phyloP scores from a whole-genome alignment of 2,888 invertebrate genomes.

The Seira musarum region DNA sequence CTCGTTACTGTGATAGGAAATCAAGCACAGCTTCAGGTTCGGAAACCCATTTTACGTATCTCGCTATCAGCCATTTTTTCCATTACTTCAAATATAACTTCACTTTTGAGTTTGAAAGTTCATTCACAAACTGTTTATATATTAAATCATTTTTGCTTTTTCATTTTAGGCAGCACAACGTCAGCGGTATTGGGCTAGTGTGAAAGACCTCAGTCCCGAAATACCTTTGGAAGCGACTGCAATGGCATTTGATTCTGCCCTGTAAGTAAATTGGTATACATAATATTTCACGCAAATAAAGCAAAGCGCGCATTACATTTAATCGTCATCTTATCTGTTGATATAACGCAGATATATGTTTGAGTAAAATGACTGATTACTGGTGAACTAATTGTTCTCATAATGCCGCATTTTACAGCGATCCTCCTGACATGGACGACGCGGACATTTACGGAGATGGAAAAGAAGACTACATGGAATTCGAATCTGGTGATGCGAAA shows the following conservation, averaged over 20 bases:
- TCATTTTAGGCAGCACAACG: background rate
- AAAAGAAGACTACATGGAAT: slow-evolving; percentile 23
- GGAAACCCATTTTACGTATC: too few relatives aligned
- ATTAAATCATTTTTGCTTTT: background rate
- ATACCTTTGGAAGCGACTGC: slow-evolving; percentile 33
- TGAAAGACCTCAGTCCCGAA: slow-evolving; percentile 35
- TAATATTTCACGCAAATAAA: too few relatives aligned
- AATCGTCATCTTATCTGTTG: background rate
- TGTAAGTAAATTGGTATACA: too few relatives aligned
- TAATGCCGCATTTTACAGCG: background rate
- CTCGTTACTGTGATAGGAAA: background rate
- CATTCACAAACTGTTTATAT: too few relatives aligned
- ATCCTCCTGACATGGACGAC: background rate
- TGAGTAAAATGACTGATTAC: too few relatives aligned
- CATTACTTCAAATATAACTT: too few relatives aligned
- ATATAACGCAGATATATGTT: background rate
- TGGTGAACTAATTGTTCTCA: too few relatives aligned
- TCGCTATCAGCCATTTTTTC: too few relatives aligned
- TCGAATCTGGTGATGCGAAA: slow-evolving; percentile 22
- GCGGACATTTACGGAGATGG: slow-evolving; percentile 37
- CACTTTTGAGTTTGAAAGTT: too few relatives aligned
- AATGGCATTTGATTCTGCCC: slow-evolving; percentile 12
- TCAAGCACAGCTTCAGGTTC: too few relatives aligned
- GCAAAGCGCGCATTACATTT: background rate
- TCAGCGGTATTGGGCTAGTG: slow-evolving; percentile 49